These are phyloP conservation scores for Drosophila persimilis DNA, from an alignment of 1,140 invertebrate genomes.

Conservation along the genomic window DNA sequence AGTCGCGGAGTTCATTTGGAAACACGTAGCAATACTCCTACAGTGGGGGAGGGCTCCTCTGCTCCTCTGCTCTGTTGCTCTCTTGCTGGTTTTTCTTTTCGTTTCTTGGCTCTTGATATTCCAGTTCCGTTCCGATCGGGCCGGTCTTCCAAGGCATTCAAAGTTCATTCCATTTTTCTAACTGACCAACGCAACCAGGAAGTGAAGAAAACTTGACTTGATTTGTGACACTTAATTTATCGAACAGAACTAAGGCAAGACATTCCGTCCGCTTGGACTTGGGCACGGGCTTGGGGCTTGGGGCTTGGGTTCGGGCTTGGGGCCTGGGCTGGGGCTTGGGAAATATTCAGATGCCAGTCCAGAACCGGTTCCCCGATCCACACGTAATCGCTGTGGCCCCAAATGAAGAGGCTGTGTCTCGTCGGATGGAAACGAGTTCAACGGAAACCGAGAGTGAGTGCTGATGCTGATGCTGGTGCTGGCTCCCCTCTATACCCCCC, in stretches of 20 bases:
- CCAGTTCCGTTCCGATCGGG: constrained; percentile 25
- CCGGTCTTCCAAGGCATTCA: constrained; percentile 2
- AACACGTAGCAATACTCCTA: neutral
- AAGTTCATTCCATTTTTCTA: constrained; percentile 30
- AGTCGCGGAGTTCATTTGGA: constrained; percentile 33
- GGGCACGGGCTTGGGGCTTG: constrained; percentile 2
- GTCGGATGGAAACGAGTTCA: constrained; percentile 34
- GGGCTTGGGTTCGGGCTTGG: constrained; percentile 15
- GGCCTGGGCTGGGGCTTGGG: constrained; percentile 17
- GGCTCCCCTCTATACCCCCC: neutral
- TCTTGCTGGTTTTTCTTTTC: constrained; percentile 14
- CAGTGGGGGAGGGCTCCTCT: neutral
- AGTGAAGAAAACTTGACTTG: constrained; percentile 51
- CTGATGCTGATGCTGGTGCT: constrained; percentile 2
- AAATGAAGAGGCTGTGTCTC: constrained; percentile 32
- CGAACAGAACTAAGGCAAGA: constrained; percentile 25
- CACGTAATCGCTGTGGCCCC: constrained; percentile 45
- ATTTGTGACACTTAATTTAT: constrained; percentile 58
- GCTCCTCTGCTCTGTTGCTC: neutral
- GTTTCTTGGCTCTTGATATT: constrained; percentile 20
- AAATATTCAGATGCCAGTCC: constrained; percentile 21
- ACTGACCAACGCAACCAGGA: constrained; percentile 32
- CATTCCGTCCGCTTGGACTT: neutral
- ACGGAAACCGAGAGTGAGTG: constrained; percentile 63
- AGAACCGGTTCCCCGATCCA: constrained; percentile 52